These are phyloP conservation scores for Drosophila lutescens DNA, from an alignment of 2,888 invertebrate species.

Conservation along the genomic window DNA sequence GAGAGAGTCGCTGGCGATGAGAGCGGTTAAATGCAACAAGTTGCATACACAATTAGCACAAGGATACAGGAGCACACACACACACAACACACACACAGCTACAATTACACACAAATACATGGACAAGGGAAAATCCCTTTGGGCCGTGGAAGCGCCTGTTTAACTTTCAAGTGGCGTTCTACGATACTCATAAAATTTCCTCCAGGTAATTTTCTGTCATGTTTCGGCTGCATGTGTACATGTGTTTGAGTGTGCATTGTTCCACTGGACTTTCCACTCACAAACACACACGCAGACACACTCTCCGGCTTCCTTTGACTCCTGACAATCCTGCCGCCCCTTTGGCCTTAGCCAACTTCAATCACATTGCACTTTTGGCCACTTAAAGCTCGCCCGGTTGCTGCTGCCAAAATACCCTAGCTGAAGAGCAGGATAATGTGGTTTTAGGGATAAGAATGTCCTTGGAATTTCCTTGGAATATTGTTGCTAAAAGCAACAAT, in stretches of 20 bases:
- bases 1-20: conserved; percentile 12
- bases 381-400: conserved; percentile 64
- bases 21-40: conserved; percentile 69
- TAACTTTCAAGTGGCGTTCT: conserved; percentile 75
- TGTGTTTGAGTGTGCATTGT: conserved; percentile 50
- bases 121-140: conserved; percentile 36
- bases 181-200: conserved; percentile 78
- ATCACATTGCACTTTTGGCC: conserved; percentile 73
- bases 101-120: conserved; percentile 3
- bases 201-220: conserved; percentile 74
- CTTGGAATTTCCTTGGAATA: no score
- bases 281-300: conserved; percentile 33
- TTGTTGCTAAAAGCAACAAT: no score
- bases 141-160: conserved; percentile 69
- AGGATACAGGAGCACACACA: conserved; percentile 39
- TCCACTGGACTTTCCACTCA: conserved; percentile 52
- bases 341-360: conserved; percentile 33
- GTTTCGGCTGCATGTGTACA: conserved; percentile 26
- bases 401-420: conserved; percentile 16
- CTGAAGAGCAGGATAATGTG: not conserved
- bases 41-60: conserved; percentile 79
- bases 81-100: conserved; percentile 15
- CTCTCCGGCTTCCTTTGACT: conserved; percentile 36
- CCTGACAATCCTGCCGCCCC: conserved; percentile 32
- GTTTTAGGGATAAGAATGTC: not conserved